phyloP scores from a whole-genome alignment of 2,113 vertebrate genomes.

The Oriolus oriolus region DNA sequence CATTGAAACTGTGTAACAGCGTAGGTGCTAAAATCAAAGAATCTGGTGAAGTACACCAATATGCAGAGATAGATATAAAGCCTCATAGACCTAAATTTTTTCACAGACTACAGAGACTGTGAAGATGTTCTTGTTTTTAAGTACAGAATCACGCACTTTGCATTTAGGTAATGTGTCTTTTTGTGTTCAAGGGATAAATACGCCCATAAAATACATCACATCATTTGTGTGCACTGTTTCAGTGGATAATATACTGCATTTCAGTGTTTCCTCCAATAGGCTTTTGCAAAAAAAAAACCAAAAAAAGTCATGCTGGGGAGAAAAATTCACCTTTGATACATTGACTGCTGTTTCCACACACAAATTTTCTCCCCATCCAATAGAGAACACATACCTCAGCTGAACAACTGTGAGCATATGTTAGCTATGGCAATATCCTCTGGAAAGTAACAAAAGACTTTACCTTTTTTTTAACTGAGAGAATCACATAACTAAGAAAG shows the following conservation, averaged over 20 bases:
- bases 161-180: neutral
- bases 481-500: neutral
- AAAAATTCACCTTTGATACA: neutral
- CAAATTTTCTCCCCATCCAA: slow-evolving; percentile 40
- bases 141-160: neutral
- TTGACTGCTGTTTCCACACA: slow-evolving; percentile 9
- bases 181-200: neutral
- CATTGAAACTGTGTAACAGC: neutral
- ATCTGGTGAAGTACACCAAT: neutral
- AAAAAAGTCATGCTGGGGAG: neutral
- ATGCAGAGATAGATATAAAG: neutral
- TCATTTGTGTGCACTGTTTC: neutral
- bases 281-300: neutral
- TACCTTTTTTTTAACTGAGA: slow-evolving; percentile 42
- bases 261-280: neutral
- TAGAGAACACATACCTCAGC: slow-evolving; percentile 6
- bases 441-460: slow-evolving; percentile 45
- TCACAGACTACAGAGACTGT: neutral
- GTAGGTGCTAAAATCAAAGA: slow-evolving; percentile 28
- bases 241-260: neutral
- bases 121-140: neutral
- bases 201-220: neutral
- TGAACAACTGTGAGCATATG: slow-evolving; percentile 37
- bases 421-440: slow-evolving; percentile 40
- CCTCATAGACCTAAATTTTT: neutral